A percentile compares a stretch with the other conserved stretches of the same genome.
Conservation (phyloP, 2,797 vertebrate genomes). For the Sorex maritimensis region DNA sequence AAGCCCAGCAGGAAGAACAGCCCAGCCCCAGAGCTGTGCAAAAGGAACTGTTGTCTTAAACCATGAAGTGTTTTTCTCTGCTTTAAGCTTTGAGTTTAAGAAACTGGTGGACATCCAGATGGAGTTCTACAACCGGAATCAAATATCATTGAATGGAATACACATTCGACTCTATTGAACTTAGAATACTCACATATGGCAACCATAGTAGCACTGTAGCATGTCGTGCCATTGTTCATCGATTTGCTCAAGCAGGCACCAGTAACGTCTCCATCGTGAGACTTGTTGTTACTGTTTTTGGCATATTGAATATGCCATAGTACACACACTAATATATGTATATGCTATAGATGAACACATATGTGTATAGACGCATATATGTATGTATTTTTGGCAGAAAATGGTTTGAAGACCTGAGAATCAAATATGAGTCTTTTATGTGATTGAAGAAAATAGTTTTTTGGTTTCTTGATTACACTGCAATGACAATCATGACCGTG, state of each 20-base stretch:
- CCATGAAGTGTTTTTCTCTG: conserved; percentile 53
- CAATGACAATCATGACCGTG: not conserved
- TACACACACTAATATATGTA: not conserved
- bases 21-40: not conserved
- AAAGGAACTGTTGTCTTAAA: conserved; percentile 19
- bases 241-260: no score
- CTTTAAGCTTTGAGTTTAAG: conserved; percentile 59
- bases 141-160: not conserved
- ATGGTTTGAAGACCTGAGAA: not conserved
- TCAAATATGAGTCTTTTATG: not conserved
- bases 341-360: not conserved
- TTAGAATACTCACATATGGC: no score
- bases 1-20: conserved; percentile 4
- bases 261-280: no score
- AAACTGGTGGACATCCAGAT: conserved; percentile 30
- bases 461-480: conserved; percentile 1
- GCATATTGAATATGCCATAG: not conserved
- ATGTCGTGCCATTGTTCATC: no score
- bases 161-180: not conserved
- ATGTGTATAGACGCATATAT: not conserved
- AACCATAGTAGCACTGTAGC: not conserved
- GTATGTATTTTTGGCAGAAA: not conserved
- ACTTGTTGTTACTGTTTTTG: no score
- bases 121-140: conserved; percentile 21
- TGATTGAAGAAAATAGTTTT: conserved; percentile 2